These are phyloP conservation scores for Drosophila mimica DNA, from an alignment of 2,888 invertebrate species.

Conservation along the genomic window DNA sequence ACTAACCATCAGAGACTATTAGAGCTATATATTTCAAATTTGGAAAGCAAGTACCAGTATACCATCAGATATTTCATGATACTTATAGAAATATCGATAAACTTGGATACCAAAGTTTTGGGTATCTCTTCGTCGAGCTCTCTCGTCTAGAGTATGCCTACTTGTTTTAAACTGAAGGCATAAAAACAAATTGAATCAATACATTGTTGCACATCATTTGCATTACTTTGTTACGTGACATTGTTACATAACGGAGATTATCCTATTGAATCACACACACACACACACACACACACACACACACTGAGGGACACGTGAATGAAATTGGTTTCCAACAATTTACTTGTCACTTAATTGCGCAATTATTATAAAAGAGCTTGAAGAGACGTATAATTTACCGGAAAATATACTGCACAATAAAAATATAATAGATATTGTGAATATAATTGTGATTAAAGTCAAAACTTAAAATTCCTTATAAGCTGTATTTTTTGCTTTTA, in stretches of 20 bases:
- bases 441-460: not conserved
- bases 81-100: not conserved
- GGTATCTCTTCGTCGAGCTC: not conserved
- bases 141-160: not conserved
- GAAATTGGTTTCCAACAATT: constrained; percentile 31
- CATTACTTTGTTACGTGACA: constrained; percentile 12
- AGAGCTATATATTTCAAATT: not conserved
- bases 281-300: not conserved
- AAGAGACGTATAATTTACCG: constrained; percentile 4
- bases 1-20: not conserved
- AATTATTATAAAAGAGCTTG: constrained; percentile 13
- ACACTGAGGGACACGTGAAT: constrained; percentile 5
- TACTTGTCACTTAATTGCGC: constrained; percentile 15
- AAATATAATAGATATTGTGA: not conserved
- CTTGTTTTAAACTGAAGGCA: constrained; percentile 8
- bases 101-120: not conserved
- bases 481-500: not conserved
- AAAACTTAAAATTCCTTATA: not conserved
- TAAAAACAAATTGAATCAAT: constrained; percentile 25
- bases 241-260: constrained; percentile 17
- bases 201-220: not conserved
- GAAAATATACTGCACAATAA: not conserved
- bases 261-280: constrained; percentile 19
- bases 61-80: not conserved
- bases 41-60: not conserved